Evolutionary conservation across 2,797 vertebrate genomes (phyloP).

Genomic region (Schizopygopsis malacanthus): DNA sequence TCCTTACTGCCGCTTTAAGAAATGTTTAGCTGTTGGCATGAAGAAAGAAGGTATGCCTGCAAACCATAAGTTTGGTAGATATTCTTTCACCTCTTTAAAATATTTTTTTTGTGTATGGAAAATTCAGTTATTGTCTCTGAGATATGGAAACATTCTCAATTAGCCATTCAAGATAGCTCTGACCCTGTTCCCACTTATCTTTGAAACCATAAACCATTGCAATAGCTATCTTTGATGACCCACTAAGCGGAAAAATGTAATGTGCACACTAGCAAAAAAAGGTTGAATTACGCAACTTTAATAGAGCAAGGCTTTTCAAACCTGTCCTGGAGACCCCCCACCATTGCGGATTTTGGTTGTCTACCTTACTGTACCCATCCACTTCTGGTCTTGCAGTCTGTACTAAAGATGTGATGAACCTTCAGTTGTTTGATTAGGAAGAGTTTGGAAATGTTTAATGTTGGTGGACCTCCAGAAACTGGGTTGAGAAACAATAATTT

Average conservation of each 20-base stretch:
- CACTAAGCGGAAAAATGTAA: slow-evolving; percentile 44
- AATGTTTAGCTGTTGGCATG: slow-evolving; percentile 85
- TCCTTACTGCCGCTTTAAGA: slow-evolving; percentile 83
- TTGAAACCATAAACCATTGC: slow-evolving; percentile 65
- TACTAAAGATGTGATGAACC: neutral
- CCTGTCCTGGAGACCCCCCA: neutral
- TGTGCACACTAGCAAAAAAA: neutral
- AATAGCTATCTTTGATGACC: slow-evolving; percentile 55
- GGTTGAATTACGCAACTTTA: neutral
- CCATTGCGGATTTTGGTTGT: neutral
- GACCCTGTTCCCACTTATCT: slow-evolving; percentile 63
- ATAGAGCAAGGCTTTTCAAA: neutral
- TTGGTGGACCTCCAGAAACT: neutral
- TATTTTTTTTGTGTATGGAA: neutral
- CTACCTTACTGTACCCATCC: neutral
- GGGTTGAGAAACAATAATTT: neutral
- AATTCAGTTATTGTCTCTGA: neutral
- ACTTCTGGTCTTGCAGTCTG: neutral
- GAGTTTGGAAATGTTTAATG: neutral
- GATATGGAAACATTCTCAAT: slow-evolving; percentile 4
- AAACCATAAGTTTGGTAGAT: neutral
- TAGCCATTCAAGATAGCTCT: slow-evolving; percentile 11
- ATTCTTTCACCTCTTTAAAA: neutral
- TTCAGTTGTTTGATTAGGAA: neutral
- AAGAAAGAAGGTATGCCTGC: slow-evolving; percentile 79